Evolutionary conservation across 2,888 invertebrate species (phyloP).

Genomic region (Harpagoxenus sublaevis): DNA sequence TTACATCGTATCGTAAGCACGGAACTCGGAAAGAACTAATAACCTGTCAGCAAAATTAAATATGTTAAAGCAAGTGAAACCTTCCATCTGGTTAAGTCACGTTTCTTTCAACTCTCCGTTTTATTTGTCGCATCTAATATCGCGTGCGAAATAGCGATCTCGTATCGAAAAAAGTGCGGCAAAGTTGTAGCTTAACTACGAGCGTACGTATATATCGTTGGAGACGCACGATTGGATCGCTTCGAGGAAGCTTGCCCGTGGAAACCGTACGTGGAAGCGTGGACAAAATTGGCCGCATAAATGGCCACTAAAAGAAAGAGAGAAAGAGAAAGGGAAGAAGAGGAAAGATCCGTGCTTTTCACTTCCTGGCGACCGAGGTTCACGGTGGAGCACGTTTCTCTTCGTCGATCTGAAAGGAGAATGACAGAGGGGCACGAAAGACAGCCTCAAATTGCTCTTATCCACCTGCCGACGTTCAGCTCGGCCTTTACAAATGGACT

Average conservation of each 20-base stretch:
- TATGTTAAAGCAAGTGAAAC: background rate
- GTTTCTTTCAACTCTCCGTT: slow-evolving; percentile 4
- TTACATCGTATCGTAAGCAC: background rate
- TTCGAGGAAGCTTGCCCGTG: slow-evolving; percentile 32
- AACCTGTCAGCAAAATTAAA: background rate
- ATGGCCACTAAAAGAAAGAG: slow-evolving; percentile 33
- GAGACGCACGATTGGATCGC: slow-evolving; percentile 46
- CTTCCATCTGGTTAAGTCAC: background rate
- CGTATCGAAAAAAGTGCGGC: slow-evolving; percentile 20
- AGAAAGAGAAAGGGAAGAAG: background rate
- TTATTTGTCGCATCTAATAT: slow-evolving; percentile 42
- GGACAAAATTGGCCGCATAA: slow-evolving; percentile 52
- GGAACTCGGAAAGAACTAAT: background rate
- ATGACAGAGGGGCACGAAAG: slow-evolving; percentile 55
- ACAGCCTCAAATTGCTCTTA: slow-evolving; percentile 66
- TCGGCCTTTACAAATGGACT: slow-evolving; percentile 67
- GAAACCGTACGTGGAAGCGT: slow-evolving; percentile 36
- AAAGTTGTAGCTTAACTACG: slow-evolving; percentile 41
- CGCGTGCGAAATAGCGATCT: slow-evolving; percentile 39
- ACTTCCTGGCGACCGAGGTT: slow-evolving; percentile 49
- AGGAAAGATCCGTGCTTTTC: slow-evolving; percentile 46
- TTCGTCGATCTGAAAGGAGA: slow-evolving; percentile 53
- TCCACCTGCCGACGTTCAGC: slow-evolving; percentile 58
- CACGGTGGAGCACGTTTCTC: slow-evolving; percentile 53
- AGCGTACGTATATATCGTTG: slow-evolving; percentile 43